Conservation (phyloP, 1,140 invertebrate genomes). For the Carposina sasakii region DNA sequence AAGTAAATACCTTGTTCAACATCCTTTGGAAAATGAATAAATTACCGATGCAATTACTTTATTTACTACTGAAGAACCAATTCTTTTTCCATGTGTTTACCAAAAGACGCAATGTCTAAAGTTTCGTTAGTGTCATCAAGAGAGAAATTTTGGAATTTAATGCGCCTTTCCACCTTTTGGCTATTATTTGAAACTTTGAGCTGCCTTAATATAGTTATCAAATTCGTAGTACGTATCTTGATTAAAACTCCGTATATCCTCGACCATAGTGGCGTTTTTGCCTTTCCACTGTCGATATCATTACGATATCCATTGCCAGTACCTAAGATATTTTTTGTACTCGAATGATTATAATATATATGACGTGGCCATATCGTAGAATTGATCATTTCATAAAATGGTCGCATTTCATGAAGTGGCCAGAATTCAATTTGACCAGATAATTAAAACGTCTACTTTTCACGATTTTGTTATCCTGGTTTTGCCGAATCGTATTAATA, state of each 20-base stretch:
- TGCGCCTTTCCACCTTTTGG: constrained; percentile 11
- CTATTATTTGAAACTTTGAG: background rate
- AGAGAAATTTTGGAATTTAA: constrained; percentile 44
- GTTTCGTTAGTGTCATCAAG: constrained; percentile 42
- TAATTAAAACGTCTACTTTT: no score
- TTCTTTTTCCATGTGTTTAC: background rate
- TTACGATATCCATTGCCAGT: background rate
- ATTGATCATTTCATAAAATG: no score
- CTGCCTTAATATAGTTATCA: background rate
- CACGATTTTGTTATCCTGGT: no score
- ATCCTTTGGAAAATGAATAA: background rate
- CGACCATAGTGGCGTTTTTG: background rate
- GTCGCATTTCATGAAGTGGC: no score
- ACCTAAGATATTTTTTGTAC: background rate
- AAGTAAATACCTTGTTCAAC: background rate
- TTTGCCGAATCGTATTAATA: no score
- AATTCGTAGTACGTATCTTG: background rate
- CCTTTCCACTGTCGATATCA: background rate
- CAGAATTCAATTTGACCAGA: no score
- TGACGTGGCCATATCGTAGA: no score
- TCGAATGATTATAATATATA: no score
- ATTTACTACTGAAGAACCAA: background rate
- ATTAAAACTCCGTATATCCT: background rate
- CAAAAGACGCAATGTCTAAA: constrained; percentile 5
- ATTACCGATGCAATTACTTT: background rate